Evolutionary conservation across 2,113 vertebrate species (phyloP).

Genomic region (Phainopepla nitens): DNA sequence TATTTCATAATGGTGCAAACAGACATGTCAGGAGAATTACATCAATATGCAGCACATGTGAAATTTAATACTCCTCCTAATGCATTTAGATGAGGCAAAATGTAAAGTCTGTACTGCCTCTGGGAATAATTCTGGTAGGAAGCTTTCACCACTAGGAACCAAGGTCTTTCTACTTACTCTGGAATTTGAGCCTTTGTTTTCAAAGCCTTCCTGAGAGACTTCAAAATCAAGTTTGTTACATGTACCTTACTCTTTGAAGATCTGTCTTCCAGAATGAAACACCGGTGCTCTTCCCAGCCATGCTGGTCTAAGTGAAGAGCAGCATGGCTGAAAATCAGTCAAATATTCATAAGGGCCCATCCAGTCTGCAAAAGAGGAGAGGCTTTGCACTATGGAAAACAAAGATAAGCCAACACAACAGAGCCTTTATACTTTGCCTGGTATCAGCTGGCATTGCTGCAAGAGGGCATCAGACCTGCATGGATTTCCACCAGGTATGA

Average conservation of each 20-base stretch:
- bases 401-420: not conserved
- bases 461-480: not conserved
- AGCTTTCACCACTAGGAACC: constrained; percentile 54
- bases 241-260: not conserved
- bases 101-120: constrained; percentile 50
- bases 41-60: constrained; percentile 55
- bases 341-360: not conserved
- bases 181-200: constrained; percentile 62
- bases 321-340: not conserved
- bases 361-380: not conserved
- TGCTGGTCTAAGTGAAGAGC: not conserved
- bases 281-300: not conserved
- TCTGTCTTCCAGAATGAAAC: not conserved
- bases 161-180: constrained; percentile 54
- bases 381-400: not conserved
- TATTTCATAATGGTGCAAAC: constrained; percentile 71
- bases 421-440: not conserved
- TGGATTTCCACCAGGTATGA: not conserved
- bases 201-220: constrained; percentile 49
- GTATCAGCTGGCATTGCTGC: not conserved
- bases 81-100: constrained; percentile 67
- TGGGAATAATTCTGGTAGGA: constrained; percentile 62
- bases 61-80: constrained; percentile 59
- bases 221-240: constrained; percentile 12
- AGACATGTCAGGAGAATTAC: constrained; percentile 66